Conservation (phyloP, 2,113 vertebrate species). For the Laticauda colubrina region DNA sequence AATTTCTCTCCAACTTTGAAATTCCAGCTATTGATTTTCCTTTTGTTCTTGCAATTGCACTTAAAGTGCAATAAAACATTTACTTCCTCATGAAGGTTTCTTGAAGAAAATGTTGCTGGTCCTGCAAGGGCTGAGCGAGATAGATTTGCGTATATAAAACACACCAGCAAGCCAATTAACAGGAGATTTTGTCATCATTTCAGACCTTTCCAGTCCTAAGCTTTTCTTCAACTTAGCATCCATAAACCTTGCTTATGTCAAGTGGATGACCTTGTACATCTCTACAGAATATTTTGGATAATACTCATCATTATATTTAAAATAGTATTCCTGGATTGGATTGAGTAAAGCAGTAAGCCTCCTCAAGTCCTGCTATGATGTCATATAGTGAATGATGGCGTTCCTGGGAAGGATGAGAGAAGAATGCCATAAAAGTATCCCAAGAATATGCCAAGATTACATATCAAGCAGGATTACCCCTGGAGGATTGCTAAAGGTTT, state of each 20-base stretch:
- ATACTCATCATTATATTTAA: not conserved
- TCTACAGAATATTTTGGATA: not conserved
- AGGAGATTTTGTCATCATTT: not conserved
- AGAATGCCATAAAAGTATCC: not conserved
- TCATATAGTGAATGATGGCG: not conserved
- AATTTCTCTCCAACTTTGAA: not conserved
- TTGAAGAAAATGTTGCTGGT: not conserved
- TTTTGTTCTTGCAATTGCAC: slow-evolving; percentile 9
- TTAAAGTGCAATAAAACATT: slow-evolving; percentile 1
- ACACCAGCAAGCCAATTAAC: not conserved
- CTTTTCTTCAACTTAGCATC: not conserved
- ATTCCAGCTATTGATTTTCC: slow-evolving; percentile 14
- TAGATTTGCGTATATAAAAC: not conserved
- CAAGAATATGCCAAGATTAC: not conserved
- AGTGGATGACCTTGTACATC: not conserved
- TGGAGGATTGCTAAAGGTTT: not conserved
- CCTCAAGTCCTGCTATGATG: not conserved
- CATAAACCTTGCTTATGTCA: not conserved
- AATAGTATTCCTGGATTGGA: not conserved
- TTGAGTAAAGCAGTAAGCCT: not conserved
- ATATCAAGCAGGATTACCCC: not conserved
- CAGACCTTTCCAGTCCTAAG: not conserved
- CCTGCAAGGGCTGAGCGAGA: not conserved
- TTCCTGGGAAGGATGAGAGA: not conserved
- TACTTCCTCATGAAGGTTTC: not conserved